Conservation (phyloP, 2,797 vertebrate species). For the Acanthis flammea region DNA sequence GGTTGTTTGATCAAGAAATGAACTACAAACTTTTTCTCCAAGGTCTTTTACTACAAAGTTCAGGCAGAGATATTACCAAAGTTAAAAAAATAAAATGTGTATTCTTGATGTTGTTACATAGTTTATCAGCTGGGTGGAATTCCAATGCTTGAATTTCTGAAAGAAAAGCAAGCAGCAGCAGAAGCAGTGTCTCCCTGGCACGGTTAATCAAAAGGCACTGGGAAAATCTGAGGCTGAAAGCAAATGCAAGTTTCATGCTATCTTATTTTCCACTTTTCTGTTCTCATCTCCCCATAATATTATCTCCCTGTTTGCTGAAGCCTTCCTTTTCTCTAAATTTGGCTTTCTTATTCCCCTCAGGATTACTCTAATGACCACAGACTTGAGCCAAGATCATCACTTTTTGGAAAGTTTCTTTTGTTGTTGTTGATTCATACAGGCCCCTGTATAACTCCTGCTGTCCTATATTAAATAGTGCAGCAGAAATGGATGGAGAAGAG, state of each 20-base stretch:
- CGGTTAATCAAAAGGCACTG: neutral
- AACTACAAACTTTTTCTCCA: neutral
- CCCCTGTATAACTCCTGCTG: neutral
- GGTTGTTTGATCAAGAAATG: neutral
- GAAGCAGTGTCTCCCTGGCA: neutral
- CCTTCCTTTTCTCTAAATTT: neutral
- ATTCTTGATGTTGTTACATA: neutral
- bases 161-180: neutral
- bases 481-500: neutral
- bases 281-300: neutral
- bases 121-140: neutral
- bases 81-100: neutral
- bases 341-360: neutral
- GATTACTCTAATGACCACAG: neutral
- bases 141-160: neutral
- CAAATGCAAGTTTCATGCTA: neutral
- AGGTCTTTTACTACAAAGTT: neutral
- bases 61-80: neutral
- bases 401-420: neutral
- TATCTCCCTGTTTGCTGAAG: neutral
- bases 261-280: neutral
- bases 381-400: neutral
- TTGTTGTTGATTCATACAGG: neutral
- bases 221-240: neutral
- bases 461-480: neutral